phyloP scores from a whole-genome alignment of 2,888 invertebrate species.

The Orchesellides sinensis region DNA sequence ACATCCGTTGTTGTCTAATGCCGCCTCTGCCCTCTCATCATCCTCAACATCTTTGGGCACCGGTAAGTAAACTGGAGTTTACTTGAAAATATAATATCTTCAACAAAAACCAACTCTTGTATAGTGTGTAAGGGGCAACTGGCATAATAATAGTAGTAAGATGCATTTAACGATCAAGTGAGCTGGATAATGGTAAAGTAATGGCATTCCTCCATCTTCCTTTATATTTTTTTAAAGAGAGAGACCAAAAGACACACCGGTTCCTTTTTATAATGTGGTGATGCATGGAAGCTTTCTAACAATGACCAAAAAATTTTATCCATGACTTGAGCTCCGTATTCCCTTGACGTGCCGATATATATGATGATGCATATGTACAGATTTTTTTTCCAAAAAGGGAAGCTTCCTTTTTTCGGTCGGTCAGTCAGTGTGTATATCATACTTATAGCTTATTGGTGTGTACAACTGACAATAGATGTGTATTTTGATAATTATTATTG shows the following conservation, averaged over 20 bases:
- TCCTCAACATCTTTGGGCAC: slow-evolving; percentile 13
- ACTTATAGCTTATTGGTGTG: neutral
- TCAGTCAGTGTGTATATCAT: neutral
- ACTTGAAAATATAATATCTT: slow-evolving; percentile 36
- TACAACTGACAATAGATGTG: slow-evolving; percentile 2
- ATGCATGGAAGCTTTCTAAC: slow-evolving; percentile 39
- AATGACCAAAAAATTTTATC: slow-evolving; percentile 52
- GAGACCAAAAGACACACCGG: slow-evolving; percentile 47
- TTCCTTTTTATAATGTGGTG: slow-evolving; percentile 34
- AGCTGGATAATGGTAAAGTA: slow-evolving; percentile 58
- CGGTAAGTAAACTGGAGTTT: slow-evolving; percentile 57
- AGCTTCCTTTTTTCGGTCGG: neutral
- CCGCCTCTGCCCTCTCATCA: slow-evolving; percentile 42
- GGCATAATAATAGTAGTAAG: slow-evolving; percentile 46
- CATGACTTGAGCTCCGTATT: slow-evolving; percentile 21
- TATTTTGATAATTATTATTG: slow-evolving; percentile 45
- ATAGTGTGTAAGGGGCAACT: neutral
- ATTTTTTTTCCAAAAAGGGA: neutral
- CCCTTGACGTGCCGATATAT: neutral
- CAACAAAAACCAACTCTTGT: no score
- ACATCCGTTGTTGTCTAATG: slow-evolving; percentile 49
- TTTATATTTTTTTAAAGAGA: slow-evolving; percentile 35
- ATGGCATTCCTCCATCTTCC: slow-evolving; percentile 56
- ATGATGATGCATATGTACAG: neutral
- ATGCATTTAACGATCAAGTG: slow-evolving; percentile 55